These are phyloP conservation scores for Chrysemys picta DNA, from an alignment of 2,113 vertebrate species.

Conservation along the genomic window DNA sequence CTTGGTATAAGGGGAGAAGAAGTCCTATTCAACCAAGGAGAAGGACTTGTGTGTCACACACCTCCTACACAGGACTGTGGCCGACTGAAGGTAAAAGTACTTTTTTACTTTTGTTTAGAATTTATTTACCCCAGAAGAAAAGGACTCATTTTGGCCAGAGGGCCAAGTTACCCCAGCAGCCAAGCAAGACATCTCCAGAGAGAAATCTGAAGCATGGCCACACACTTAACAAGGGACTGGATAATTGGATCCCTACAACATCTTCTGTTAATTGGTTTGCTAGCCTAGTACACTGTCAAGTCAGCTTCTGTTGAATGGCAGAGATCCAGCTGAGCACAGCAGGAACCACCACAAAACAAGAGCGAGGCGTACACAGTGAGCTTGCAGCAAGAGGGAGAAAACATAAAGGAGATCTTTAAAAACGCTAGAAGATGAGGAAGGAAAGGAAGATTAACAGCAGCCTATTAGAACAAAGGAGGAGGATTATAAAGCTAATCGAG, in stretches of 20 bases:
- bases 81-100: not conserved
- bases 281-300: not conserved
- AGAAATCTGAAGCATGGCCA: conserved; percentile 20
- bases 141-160: not conserved
- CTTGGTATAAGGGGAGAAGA: fast-evolving
- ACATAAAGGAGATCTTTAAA: not conserved
- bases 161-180: not conserved
- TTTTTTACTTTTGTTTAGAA: conserved; percentile 6
- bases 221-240: not conserved
- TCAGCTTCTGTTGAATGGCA: not conserved
- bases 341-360: not conserved
- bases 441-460: not conserved
- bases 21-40: not conserved
- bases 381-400: not conserved
- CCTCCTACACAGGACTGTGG: conserved; percentile 6
- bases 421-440: not conserved
- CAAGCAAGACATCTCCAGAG: not conserved
- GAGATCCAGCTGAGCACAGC: not conserved
- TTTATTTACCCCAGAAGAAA: not conserved
- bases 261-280: not conserved
- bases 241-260: not conserved
- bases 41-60: not conserved
- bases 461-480: not conserved
- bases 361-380: not conserved
- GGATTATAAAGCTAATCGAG: not conserved